Percentiles rank a stretch among this genome's conserved stretches.
Evolutionary conservation across 2,113 vertebrate species (phyloP).

Genomic region (Daubentonia madagascariensis): DNA sequence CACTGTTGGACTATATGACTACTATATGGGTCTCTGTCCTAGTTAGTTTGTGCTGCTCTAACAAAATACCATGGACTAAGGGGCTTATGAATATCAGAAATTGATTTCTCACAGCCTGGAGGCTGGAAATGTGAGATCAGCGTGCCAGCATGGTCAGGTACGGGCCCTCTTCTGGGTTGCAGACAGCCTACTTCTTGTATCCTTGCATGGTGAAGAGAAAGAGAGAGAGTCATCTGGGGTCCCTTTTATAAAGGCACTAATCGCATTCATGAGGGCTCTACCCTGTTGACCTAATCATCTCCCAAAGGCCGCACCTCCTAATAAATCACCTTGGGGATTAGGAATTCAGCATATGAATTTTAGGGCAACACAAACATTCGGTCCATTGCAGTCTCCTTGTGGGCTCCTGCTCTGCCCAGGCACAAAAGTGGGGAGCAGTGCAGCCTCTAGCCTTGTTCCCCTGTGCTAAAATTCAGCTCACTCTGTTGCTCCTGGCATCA

Average conservation of each 20-base stretch:
- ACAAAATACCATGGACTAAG: neutral
- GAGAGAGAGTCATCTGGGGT: too few species aligned
- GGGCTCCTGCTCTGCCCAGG: rapidly evolving
- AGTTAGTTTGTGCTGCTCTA: neutral
- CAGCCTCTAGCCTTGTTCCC: rapidly evolving
- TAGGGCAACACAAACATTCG: rapidly evolving
- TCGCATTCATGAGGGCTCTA: too few species aligned
- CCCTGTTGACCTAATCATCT: neutral
- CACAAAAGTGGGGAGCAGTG: rapidly evolving
- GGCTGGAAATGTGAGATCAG: too few species aligned
- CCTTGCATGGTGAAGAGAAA: neutral
- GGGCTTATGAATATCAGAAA: neutral
- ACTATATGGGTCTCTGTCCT: rapidly evolving
- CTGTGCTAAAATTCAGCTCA: too few species aligned
- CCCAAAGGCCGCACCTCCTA: too few species aligned
- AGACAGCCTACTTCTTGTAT: neutral
- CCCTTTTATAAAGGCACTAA: neutral
- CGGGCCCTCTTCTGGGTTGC: neutral
- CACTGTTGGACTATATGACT: too few species aligned
- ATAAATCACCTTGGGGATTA: too few species aligned
- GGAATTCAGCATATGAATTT: neutral
- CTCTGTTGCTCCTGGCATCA: neutral
- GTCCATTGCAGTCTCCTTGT: rapidly evolving
- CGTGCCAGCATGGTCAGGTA: too few species aligned
- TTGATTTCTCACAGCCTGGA: neutral